Evolutionary conservation across 1,140 invertebrate genomes (phyloP).

Genomic region (Heliothis subflexa): DNA sequence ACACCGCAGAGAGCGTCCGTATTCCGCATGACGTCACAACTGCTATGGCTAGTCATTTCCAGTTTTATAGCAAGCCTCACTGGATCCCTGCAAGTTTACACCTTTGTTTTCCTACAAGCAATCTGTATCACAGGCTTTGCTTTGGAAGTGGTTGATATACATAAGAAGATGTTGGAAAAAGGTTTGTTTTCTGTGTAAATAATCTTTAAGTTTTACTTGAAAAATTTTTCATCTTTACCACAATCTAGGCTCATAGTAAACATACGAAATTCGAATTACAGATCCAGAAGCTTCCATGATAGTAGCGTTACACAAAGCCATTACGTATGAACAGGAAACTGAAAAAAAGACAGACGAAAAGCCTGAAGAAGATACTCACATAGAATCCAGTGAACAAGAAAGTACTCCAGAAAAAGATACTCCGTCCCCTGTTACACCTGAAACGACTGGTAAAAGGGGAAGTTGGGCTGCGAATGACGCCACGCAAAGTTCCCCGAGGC

Average conservation of each 20-base stretch:
- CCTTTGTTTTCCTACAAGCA: slow-evolving; percentile 86
- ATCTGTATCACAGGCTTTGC: slow-evolving; percentile 77
- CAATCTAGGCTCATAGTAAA: background rate
- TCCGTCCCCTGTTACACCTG: slow-evolving; percentile 70
- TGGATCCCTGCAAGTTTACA: slow-evolving; percentile 87
- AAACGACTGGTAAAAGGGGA: slow-evolving; percentile 64
- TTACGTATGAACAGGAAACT: slow-evolving; percentile 63
- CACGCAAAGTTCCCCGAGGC: slow-evolving; percentile 69
- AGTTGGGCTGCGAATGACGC: slow-evolving; percentile 72
- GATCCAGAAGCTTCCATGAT: slow-evolving; percentile 75
- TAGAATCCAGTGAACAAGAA: slow-evolving; percentile 68
- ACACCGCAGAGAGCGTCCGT: slow-evolving; percentile 86
- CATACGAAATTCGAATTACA: slow-evolving; percentile 50
- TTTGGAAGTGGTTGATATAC: slow-evolving; percentile 76
- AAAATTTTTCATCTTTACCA: background rate
- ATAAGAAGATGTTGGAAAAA: slow-evolving; percentile 70
- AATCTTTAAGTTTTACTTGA: background rate
- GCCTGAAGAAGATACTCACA: slow-evolving; percentile 55
- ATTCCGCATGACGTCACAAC: slow-evolving; percentile 87
- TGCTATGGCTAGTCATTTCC: slow-evolving; percentile 88
- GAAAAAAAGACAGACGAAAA: slow-evolving; percentile 60
- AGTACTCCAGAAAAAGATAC: slow-evolving; percentile 72
- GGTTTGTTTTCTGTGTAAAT: slow-evolving; percentile 55
- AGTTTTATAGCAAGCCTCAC: slow-evolving; percentile 88
- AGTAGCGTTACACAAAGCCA: slow-evolving; percentile 65